These are phyloP conservation scores for Drosophila greeni DNA, from an alignment of 2,888 invertebrate species.

Conservation along the genomic window DNA sequence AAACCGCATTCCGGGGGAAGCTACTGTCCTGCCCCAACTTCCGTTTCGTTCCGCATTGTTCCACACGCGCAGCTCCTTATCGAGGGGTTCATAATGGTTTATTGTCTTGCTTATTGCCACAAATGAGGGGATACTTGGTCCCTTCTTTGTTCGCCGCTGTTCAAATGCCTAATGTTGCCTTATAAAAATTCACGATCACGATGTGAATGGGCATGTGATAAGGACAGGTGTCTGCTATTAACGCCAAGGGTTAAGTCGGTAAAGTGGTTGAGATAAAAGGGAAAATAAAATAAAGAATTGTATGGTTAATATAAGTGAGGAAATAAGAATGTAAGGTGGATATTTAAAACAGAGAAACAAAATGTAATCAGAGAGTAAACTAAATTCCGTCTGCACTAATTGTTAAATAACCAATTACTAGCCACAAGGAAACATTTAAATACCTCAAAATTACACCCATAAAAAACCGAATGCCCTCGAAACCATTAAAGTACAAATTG, in stretches of 20 bases:
- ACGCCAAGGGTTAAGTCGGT: slow-evolving; percentile 16
- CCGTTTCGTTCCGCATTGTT: slow-evolving; percentile 30
- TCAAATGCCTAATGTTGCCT: slow-evolving; percentile 18
- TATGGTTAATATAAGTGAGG: not conserved
- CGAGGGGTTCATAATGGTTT: slow-evolving; percentile 59
- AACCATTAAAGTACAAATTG: not conserved
- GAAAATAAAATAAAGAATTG: not conserved
- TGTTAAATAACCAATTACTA: no score
- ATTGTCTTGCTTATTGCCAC: slow-evolving; percentile 69
- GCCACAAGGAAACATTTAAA: not conserved
- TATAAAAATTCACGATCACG: slow-evolving; percentile 30
- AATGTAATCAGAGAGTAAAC: no score
- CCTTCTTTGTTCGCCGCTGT: slow-evolving; percentile 4
- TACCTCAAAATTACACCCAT: not conserved
- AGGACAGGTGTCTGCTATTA: slow-evolving; percentile 56
- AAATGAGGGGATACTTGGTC: slow-evolving; percentile 48
- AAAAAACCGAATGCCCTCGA: not conserved
- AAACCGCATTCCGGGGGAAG: not conserved
- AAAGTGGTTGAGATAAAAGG: slow-evolving; percentile 7
- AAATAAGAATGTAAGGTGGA: not conserved
- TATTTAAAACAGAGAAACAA: no score
- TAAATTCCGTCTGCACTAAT: no score
- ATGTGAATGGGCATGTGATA: slow-evolving; percentile 34
- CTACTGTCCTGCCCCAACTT: slow-evolving; percentile 4
- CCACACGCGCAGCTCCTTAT: slow-evolving; percentile 45